phyloP scores from a whole-genome alignment of 2,797 vertebrate genomes.

The Parauchenoglanis punctatus region DNA sequence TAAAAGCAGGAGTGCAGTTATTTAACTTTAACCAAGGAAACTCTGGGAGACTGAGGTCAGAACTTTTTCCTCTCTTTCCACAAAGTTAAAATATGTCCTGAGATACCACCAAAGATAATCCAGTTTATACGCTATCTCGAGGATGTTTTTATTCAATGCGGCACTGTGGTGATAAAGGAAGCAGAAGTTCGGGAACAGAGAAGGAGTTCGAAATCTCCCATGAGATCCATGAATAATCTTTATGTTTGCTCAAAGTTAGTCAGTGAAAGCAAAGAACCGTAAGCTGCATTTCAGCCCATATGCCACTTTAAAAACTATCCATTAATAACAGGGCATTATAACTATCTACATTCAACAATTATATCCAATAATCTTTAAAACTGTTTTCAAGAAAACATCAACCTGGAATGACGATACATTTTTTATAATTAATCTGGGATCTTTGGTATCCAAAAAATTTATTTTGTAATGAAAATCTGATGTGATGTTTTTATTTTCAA shows the following conservation, averaged over 20 bases:
- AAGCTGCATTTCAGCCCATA: not conserved
- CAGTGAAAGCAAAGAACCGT: slow-evolving; percentile 16
- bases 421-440: not conserved
- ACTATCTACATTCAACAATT: not conserved
- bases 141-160: slow-evolving; percentile 27
- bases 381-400: too few relatives aligned
- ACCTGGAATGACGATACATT: not conserved
- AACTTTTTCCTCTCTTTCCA: slow-evolving; percentile 16
- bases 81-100: slow-evolving; percentile 16
- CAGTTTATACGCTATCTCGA: slow-evolving; percentile 19
- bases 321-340: slow-evolving; percentile 1
- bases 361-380: not conserved
- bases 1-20: slow-evolving; percentile 3
- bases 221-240: slow-evolving; percentile 45
- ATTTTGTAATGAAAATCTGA: not conserved
- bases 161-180: slow-evolving; percentile 30
- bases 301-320: not conserved
- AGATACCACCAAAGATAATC: slow-evolving; percentile 14
- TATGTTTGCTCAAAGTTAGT: slow-evolving; percentile 30
- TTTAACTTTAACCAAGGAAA: slow-evolving; percentile 23
- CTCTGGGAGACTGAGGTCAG: not conserved
- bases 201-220: slow-evolving; percentile 35
- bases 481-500: not conserved
- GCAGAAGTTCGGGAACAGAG: slow-evolving; percentile 10
- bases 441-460: not conserved